These are phyloP conservation scores for Valencia hispanica DNA, from an alignment of 2,797 vertebrate species.

Conservation along the genomic window DNA sequence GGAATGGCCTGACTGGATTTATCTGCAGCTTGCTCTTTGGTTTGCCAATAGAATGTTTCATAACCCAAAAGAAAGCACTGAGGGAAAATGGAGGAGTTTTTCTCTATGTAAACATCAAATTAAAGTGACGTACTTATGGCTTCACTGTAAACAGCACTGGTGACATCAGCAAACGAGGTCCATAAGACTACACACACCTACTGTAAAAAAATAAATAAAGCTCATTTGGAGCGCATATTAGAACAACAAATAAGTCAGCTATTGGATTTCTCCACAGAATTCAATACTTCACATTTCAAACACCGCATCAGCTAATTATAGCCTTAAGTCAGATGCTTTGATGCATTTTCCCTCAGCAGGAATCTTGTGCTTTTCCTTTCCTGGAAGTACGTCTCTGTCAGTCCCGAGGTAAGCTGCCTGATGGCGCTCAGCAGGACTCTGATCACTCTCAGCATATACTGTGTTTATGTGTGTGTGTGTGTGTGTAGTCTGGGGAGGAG, in stretches of 20 bases:
- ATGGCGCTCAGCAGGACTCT: slow-evolving; percentile 71
- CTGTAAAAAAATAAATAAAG: slow-evolving; percentile 8
- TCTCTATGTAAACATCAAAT: not conserved
- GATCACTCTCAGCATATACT: slow-evolving; percentile 59
- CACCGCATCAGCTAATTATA: slow-evolving; percentile 80
- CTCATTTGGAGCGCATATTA: slow-evolving; percentile 57
- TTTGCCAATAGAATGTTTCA: not conserved
- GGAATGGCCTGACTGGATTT: slow-evolving; percentile 35
- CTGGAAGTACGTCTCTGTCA: slow-evolving; percentile 79
- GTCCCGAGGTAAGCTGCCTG: slow-evolving; percentile 77
- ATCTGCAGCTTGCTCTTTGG: slow-evolving; percentile 23
- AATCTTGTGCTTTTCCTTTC: slow-evolving; percentile 74
- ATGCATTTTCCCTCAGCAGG: slow-evolving; percentile 78
- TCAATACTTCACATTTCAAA: slow-evolving; percentile 76
- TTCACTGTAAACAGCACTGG: slow-evolving; percentile 4
- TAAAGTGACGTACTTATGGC: not conserved
- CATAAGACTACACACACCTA: not conserved
- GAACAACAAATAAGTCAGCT: slow-evolving; percentile 79
- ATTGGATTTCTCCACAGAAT: slow-evolving; percentile 69
- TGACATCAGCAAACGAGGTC: not conserved
- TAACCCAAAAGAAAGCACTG: not conserved
- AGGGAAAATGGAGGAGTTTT: not conserved
- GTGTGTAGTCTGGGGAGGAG: slow-evolving; percentile 13
- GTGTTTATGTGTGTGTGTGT: slow-evolving; percentile 42
- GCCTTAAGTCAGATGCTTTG: slow-evolving; percentile 80